Evolutionary conservation across 2,888 invertebrate species (phyloP).

Genomic region (Bombylius major): DNA sequence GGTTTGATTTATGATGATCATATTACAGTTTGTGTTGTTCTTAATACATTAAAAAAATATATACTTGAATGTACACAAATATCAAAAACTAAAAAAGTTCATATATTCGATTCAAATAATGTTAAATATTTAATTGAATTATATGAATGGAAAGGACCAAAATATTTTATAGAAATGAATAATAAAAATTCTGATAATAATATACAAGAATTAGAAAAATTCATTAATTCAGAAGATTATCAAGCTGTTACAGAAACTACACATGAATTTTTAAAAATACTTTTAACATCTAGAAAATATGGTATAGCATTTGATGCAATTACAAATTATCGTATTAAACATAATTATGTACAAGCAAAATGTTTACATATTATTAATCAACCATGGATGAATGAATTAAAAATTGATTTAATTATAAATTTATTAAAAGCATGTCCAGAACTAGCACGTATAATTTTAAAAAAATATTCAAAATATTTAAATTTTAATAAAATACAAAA

Average conservation of each 20-base stretch:
- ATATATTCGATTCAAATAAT: conserved; percentile 53
- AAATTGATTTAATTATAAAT: conserved; percentile 48
- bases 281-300: conserved; percentile 62
- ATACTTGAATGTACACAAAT: conserved; percentile 52
- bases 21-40: conserved; percentile 51
- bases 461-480: conserved; percentile 45
- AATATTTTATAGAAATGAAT: conserved; percentile 27
- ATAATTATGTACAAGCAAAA: conserved; percentile 29
- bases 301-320: conserved; percentile 67
- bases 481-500: conserved; percentile 37
- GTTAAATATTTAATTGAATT: conserved; percentile 54
- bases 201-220: conserved; percentile 7
- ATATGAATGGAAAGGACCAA: conserved; percentile 64
- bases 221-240: conserved; percentile 34
- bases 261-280: conserved; percentile 55
- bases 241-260: conserved; percentile 43
- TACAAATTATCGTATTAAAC: conserved; percentile 30
- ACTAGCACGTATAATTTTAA: conserved; percentile 49
- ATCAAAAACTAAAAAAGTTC: conserved; percentile 59
- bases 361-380: conserved; percentile 50
- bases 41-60: conserved; percentile 53
- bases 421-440: conserved; percentile 60
- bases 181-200: conserved; percentile 28
- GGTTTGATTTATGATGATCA: conserved; percentile 55
- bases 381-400: conserved; percentile 56